Evolutionary conservation across 2,113 vertebrate genomes (phyloP), one percentile per base, ranked within the genome.

Genomic region (Maccullochella peelii): DNA sequence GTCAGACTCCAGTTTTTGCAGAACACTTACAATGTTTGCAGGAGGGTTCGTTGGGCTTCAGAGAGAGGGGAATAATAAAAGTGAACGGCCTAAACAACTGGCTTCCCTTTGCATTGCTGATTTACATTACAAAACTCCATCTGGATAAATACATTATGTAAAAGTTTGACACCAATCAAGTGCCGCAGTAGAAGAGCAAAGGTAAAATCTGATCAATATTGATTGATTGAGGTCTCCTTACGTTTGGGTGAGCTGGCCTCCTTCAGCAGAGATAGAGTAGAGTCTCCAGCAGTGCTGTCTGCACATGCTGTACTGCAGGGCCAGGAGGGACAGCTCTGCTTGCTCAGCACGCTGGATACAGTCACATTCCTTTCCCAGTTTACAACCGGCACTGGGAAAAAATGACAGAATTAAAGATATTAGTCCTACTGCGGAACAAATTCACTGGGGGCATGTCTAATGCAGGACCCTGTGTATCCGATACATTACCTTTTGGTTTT

Each of bases 231-330:
- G 1, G 27, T 52, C 3, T 92, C 84, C 69, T 50, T 66, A 79
- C 75, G 40, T 0, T 25, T 25, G 6, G 12, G 8, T 8, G 58
- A 77, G 55, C 52, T 20, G 67, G 16, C 79, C 70, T 33, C 25
- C 73, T 23, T 92, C 80, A 63, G 71, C 23, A 5, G 62, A 74
- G 9, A 21, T n/a, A 2, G 2, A 23, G 79, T 27, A 80, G 44
- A 87, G 75, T 25, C 82, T 93, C 94, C 93, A 93, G 89, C 91
- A 92, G 85, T 95, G 86, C 55, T 93, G 91, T 70, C 62, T 83
- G 77, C 92, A 95, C 91, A 95, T 87, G 58, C 38, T 40, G 73
- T 87, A 88, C 83, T 95, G 92, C 82, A 95, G 89, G 4, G 80
- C 85, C 54, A 96, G 88, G 25, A 96, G 91, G 55, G 30, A 6